Conservation (phyloP, 2,113 vertebrate species). For the Corythoichthys intestinalis region DNA sequence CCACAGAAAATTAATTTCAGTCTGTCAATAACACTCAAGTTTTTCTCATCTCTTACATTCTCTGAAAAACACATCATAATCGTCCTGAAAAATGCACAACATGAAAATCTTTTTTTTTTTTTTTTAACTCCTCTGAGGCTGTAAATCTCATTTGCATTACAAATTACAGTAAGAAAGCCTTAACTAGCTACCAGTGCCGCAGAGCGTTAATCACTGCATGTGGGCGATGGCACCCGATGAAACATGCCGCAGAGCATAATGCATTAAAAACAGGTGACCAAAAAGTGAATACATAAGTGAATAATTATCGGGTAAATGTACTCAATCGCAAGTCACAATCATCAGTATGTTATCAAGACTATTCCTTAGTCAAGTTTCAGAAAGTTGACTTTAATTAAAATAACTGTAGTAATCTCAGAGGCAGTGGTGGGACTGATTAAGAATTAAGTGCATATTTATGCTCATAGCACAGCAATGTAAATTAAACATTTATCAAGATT, state of each 20-base stretch:
- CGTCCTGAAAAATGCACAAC: background rate
- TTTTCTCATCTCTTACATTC: background rate
- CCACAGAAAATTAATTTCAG: background rate
- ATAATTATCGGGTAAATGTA: background rate
- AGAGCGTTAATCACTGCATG: conserved; percentile 2
- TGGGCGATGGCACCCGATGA: background rate
- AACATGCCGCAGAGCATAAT: no score
- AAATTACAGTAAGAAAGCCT: conserved; percentile 3
- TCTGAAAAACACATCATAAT: background rate
- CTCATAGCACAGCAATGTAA: background rate
- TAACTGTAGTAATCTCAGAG: background rate
- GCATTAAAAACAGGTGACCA: background rate
- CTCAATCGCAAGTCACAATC: background rate
- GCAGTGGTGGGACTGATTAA: conserved; percentile 1
- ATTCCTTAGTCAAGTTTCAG: background rate
- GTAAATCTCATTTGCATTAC: conserved; percentile 3
- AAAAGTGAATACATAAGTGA: background rate
- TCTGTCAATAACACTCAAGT: background rate
- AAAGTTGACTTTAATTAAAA: background rate
- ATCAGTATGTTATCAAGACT: background rate
- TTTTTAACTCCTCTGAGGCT: background rate
- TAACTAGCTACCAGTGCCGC: background rate
- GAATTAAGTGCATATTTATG: conserved; percentile 7
- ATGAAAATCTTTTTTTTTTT: background rate
- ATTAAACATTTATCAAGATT: conserved; percentile 5